These are phyloP conservation scores for Microcebus jonahi DNA, from an alignment of 2,113 vertebrate species.

Conservation along the genomic window DNA sequence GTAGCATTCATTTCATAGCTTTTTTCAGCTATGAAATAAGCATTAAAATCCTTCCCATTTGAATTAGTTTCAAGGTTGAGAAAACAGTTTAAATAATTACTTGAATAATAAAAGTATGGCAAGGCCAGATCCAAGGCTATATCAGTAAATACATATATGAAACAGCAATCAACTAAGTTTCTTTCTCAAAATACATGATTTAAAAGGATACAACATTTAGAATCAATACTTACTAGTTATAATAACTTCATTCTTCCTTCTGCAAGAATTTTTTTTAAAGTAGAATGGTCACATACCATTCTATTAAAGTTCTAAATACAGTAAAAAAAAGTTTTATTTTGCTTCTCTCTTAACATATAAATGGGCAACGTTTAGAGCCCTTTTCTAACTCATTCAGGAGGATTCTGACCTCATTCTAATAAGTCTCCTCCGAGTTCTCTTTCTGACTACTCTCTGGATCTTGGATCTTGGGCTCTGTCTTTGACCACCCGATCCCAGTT, in stretches of 20 bases:
- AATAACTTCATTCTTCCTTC: background rate
- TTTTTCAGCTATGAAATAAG: background rate
- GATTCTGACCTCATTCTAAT: background rate
- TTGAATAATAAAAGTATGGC: background rate
- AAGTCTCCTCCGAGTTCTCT: background rate
- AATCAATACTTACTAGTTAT: background rate
- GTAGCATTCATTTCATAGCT: background rate
- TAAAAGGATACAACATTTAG: background rate
- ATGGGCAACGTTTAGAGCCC: background rate
- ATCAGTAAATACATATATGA: background rate
- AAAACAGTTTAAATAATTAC: background rate
- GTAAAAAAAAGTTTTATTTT: background rate
- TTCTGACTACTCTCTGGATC: background rate
- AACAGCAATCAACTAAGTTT: background rate
- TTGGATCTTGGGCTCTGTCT: background rate
- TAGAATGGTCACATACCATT: background rate
- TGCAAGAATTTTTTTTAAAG: background rate
- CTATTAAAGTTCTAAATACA: conserved; percentile 7
- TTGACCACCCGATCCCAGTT: background rate
- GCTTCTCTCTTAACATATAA: background rate
- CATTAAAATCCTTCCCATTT: background rate
- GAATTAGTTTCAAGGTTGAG: background rate
- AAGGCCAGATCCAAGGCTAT: background rate
- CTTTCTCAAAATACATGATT: background rate
- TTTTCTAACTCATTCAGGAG: background rate